Conservation (phyloP, 2,888 invertebrate species). For the Pemphredon lugubris region DNA sequence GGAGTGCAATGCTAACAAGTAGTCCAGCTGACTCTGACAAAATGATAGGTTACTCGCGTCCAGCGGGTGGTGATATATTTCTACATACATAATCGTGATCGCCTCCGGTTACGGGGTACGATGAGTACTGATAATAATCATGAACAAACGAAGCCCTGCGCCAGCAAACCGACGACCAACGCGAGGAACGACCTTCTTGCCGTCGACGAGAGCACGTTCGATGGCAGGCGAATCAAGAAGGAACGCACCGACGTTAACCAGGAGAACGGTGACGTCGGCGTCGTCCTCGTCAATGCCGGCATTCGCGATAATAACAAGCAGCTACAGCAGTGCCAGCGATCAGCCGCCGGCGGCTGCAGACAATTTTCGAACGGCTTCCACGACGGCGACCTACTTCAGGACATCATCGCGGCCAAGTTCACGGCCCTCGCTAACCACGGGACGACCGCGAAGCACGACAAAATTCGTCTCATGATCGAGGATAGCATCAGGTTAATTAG, state of each 20-base stretch:
- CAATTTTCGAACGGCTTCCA: slow-evolving; percentile 77
- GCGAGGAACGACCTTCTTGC: slow-evolving; percentile 52
- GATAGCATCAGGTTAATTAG: slow-evolving; percentile 84
- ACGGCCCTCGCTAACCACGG: slow-evolving; percentile 68
- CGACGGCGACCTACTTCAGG: slow-evolving; percentile 74
- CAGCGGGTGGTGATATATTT: slow-evolving; percentile 61
- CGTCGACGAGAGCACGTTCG: slow-evolving; percentile 66
- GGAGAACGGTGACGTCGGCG: slow-evolving; percentile 54
- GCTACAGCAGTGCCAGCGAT: slow-evolving; percentile 43
- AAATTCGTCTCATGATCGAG: slow-evolving; percentile 85
- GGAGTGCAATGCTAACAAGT: slow-evolving; percentile 69
- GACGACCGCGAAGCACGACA: slow-evolving; percentile 74
- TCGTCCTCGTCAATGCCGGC: slow-evolving; percentile 55
- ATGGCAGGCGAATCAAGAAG: slow-evolving; percentile 75
- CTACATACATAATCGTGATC: slow-evolving; percentile 51
- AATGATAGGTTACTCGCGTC: slow-evolving; percentile 68
- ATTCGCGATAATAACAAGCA: slow-evolving; percentile 40
- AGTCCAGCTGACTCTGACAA: slow-evolving; percentile 73
- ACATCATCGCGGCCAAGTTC: slow-evolving; percentile 75
- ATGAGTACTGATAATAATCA: slow-evolving; percentile 75
- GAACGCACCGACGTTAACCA: slow-evolving; percentile 62
- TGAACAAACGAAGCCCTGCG: slow-evolving; percentile 71
- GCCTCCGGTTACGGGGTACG: slow-evolving; percentile 63
- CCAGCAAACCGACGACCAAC: slow-evolving; percentile 62
- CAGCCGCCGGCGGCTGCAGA: slow-evolving; percentile 57